phyloP scores from a whole-genome alignment of 2,888 invertebrate species.

The Pristionchus entomophagus region DNA sequence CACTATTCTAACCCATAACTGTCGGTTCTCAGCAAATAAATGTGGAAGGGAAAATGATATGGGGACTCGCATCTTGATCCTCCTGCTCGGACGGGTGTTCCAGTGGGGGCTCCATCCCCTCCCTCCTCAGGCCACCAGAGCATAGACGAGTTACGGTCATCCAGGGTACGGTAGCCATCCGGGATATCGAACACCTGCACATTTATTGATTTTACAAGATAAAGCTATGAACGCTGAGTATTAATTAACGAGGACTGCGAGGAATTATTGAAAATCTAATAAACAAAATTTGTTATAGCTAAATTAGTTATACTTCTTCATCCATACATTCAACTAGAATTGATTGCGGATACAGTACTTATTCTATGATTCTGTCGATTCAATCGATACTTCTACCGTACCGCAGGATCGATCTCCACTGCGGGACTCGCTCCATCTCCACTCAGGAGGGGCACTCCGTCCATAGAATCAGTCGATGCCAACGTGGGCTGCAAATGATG shows the following conservation, averaged over 20 bases:
- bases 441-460: slow-evolving; percentile 36
- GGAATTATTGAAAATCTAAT: too few species aligned
- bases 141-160: slow-evolving; percentile 48
- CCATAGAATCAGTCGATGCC: background rate
- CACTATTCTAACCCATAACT: too few species aligned
- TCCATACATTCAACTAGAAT: too few species aligned
- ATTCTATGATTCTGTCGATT: too few species aligned
- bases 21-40: too few species aligned
- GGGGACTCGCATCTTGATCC: background rate
- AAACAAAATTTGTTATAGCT: too few species aligned
- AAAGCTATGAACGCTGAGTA: too few species aligned
- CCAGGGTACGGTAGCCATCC: slow-evolving; percentile 53
- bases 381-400: background rate
- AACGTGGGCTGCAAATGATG: background rate
- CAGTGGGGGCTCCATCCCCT: slow-evolving; percentile 46
- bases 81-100: background rate
- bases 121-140: slow-evolving; percentile 48
- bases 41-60: too few species aligned
- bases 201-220: too few species aligned
- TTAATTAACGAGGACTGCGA: too few species aligned
- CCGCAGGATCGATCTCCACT: slow-evolving; percentile 43
- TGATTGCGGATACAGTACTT: too few species aligned
- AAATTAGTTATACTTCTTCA: too few species aligned
- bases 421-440: background rate
- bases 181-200: slow-evolving; percentile 58